phyloP scores from a whole-genome alignment of 2,113 vertebrate species.

The Sakesphorus luctuosus region DNA sequence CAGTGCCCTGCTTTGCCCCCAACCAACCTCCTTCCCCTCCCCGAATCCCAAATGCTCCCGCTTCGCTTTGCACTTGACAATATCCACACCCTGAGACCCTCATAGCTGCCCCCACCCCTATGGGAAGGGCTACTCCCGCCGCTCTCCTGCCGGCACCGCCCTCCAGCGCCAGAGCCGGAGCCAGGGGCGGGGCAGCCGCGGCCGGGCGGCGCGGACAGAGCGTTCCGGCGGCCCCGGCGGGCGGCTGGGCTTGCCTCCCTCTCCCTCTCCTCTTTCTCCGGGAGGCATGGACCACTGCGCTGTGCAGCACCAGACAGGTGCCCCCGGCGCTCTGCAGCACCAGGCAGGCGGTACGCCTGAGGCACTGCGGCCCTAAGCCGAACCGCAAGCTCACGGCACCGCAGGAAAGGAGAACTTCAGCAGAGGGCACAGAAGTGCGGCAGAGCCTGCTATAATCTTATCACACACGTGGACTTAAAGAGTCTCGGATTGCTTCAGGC shows the following conservation, averaged over 20 bases:
- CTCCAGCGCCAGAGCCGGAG: neutral
- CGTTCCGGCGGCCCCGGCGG: neutral
- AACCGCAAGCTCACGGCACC: accelerated
- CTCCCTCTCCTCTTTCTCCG: neutral
- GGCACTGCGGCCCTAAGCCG: neutral
- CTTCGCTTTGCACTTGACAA: neutral
- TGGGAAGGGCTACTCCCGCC: neutral
- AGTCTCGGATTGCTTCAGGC: neutral
- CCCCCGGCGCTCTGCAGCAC: neutral
- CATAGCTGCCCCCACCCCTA: too few species aligned
- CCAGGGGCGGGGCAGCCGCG: neutral
- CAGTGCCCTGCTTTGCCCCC: neutral
- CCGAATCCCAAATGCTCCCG: neutral
- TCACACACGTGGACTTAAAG: neutral
- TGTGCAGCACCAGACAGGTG: neutral
- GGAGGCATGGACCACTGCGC: neutral
- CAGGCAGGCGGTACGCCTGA: accelerated
- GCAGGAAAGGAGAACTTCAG: accelerated
- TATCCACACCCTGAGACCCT: neutral
- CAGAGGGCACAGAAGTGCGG: too few species aligned
- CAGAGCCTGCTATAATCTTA: accelerated
- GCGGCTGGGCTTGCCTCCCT: too few species aligned
- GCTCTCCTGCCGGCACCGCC: neutral
- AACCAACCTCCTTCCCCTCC: neutral
- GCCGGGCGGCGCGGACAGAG: neutral